These are phyloP conservation scores for Poeciliopsis occidentalis DNA, from an alignment of 2,113 vertebrate species.

Conservation along the genomic window DNA sequence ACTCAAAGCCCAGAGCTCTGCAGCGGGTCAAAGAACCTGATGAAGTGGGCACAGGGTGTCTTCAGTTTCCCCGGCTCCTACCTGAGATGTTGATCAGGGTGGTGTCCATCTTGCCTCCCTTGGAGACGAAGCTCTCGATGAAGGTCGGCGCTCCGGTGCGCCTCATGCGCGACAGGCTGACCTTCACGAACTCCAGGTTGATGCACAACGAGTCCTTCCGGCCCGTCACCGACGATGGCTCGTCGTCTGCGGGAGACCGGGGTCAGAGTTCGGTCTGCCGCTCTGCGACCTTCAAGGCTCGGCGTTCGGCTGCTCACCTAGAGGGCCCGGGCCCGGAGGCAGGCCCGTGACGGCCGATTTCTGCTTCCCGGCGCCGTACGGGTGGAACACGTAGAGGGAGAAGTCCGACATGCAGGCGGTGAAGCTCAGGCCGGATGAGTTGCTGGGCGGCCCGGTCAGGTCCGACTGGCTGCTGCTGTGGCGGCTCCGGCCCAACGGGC, in stretches of 20 bases:
- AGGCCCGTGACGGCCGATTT: conserved; percentile 91
- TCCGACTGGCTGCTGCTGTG: conserved; percentile 98
- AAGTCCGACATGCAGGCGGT: conserved; percentile 99
- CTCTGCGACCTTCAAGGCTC: not conserved
- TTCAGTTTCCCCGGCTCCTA: conserved; percentile 43
- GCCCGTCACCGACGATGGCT: conserved; percentile 93
- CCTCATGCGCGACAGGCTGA: conserved; percentile 94
- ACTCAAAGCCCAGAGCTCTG: too few relatives aligned
- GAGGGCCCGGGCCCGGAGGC: conserved; percentile 85
- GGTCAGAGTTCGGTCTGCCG: not conserved
- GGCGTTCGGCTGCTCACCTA: conserved; percentile 80
- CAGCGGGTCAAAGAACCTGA: too few relatives aligned
- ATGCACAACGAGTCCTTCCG: conserved; percentile 98
- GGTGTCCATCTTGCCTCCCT: conserved; percentile 94
- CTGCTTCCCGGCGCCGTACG: conserved; percentile 96
- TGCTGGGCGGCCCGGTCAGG: conserved; percentile 86
- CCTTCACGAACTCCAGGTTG: conserved; percentile 98
- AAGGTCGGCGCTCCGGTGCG: conserved; percentile 91
- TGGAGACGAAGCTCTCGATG: conserved; percentile 88
- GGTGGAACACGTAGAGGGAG: conserved; percentile 97
- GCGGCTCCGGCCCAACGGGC: conserved; percentile 90
- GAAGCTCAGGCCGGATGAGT: conserved; percentile 95
- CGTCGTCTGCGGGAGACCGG: conserved; percentile 84
- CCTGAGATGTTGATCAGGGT: conserved; percentile 99
- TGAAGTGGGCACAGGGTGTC: too few relatives aligned